Percentiles rank a stretch among this genome's conserved stretches.
These are phyloP conservation scores for Saimiri boliviensis DNA, from an alignment of 2,113 vertebrate species.

Conservation along the genomic window DNA sequence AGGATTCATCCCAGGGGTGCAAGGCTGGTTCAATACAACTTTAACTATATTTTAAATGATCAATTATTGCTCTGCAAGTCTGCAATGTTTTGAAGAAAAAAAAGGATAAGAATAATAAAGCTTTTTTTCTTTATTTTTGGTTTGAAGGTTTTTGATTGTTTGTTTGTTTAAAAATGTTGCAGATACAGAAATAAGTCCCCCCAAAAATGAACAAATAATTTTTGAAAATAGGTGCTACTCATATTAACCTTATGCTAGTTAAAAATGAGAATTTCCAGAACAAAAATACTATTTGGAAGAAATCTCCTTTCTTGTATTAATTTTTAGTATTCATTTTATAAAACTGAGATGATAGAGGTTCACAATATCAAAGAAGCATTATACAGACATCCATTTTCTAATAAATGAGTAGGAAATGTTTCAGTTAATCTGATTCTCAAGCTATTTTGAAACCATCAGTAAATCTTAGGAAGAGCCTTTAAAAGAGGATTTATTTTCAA, in stretches of 20 bases:
- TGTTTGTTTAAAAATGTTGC: background rate
- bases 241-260: background rate
- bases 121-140: background rate
- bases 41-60: background rate
- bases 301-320: background rate
- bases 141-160: background rate
- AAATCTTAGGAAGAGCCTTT: constrained; percentile 53
- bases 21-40: too few species aligned
- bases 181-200: accelerated
- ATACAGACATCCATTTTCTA: constrained; percentile 43
- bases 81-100: background rate
- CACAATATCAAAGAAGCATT: constrained; percentile 31
- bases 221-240: background rate
- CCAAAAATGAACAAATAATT: background rate
- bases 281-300: background rate
- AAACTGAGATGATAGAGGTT: background rate
- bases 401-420: constrained; percentile 53
- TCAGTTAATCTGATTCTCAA: constrained; percentile 64
- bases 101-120: background rate
- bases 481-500: constrained; percentile 68
- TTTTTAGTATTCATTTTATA: background rate
- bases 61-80: background rate
- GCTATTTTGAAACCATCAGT: constrained; percentile 59
- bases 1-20: too few species aligned
- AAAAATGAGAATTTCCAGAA: background rate